A percentile compares a stretch with the other conserved stretches of the same genome.
Conservation (phyloP, 2,888 invertebrate genomes). For the Kryphioiulus occultus region DNA sequence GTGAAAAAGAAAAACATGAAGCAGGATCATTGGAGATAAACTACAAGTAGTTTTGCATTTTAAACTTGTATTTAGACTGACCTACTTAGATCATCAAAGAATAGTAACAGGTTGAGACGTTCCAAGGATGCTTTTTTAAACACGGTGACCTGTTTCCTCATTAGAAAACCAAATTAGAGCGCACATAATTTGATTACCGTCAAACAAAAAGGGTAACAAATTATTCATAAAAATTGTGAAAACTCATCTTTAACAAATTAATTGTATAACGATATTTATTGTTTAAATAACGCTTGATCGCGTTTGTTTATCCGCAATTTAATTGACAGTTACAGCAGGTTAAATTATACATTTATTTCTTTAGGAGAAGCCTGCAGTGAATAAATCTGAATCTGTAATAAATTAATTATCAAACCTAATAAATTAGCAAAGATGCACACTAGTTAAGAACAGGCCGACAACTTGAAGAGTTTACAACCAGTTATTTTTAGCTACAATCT, state of each 20-base stretch:
- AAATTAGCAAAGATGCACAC: background rate
- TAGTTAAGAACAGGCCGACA: background rate
- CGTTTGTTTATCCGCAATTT: too few relatives aligned
- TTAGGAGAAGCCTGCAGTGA: too few relatives aligned
- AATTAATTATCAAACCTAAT: too few relatives aligned
- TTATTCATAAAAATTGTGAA: too few relatives aligned
- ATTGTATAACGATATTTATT: too few relatives aligned
- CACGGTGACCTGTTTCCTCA: slow-evolving; percentile 18
- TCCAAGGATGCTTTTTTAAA: slow-evolving; percentile 3
- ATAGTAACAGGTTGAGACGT: slow-evolving; percentile 11
- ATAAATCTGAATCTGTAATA: too few relatives aligned
- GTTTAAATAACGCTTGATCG: too few relatives aligned
- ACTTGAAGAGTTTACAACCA: background rate
- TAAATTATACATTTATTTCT: too few relatives aligned
- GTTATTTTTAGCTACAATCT: background rate
- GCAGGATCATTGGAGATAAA: background rate
- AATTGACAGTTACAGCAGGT: too few relatives aligned
- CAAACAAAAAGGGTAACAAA: background rate
- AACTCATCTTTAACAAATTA: too few relatives aligned
- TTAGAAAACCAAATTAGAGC: background rate
- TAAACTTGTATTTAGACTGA: background rate
- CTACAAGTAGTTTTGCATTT: slow-evolving; percentile 19
- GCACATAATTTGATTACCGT: background rate
- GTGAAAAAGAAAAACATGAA: background rate
- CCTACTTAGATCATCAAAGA: background rate